Evolutionary conservation across 2,888 invertebrate genomes (phyloP).

Genomic region (Ornithoptera alexandrae): DNA sequence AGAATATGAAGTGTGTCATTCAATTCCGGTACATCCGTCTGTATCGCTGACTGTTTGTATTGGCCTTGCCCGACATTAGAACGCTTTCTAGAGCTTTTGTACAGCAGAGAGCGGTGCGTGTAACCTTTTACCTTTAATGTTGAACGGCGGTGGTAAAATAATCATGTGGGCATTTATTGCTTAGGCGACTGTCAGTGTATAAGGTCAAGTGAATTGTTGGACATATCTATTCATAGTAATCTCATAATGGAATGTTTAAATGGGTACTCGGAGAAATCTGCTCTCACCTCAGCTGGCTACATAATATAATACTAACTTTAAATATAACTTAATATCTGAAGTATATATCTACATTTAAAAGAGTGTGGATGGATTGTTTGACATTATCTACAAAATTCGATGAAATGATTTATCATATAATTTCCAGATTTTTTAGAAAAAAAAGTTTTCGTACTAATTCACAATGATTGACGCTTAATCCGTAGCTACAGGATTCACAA

Average conservation of each 20-base stretch:
- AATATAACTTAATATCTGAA: too few relatives aligned
- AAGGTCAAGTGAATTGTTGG: constrained; percentile 11
- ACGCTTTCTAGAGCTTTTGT: constrained; percentile 34
- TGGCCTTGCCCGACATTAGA: constrained; percentile 60
- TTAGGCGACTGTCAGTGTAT: constrained; percentile 1
- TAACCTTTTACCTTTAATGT: constrained; percentile 54
- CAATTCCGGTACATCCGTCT: constrained; percentile 52
- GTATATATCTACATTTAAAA: too few relatives aligned
- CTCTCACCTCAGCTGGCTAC: not conserved
- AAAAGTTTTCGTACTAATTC: too few relatives aligned
- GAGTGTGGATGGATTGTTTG: too few relatives aligned
- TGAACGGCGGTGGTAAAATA: constrained; percentile 14
- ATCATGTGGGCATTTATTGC: constrained; percentile 3
- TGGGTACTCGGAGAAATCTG: not conserved
- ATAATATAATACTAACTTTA: too few relatives aligned
- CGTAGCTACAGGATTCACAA: too few relatives aligned
- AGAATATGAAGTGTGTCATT: constrained; percentile 45
- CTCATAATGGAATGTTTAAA: constrained; percentile 10
- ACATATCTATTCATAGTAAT: constrained; percentile 8
- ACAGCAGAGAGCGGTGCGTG: constrained; percentile 42
- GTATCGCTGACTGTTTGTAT: constrained; percentile 38
- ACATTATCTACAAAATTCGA: too few relatives aligned
- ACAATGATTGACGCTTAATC: too few relatives aligned
- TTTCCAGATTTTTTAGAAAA: too few relatives aligned
- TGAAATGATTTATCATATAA: too few relatives aligned